phyloP scores from a whole-genome alignment of 2,888 invertebrate species.

The Auanema sp. region DNA sequence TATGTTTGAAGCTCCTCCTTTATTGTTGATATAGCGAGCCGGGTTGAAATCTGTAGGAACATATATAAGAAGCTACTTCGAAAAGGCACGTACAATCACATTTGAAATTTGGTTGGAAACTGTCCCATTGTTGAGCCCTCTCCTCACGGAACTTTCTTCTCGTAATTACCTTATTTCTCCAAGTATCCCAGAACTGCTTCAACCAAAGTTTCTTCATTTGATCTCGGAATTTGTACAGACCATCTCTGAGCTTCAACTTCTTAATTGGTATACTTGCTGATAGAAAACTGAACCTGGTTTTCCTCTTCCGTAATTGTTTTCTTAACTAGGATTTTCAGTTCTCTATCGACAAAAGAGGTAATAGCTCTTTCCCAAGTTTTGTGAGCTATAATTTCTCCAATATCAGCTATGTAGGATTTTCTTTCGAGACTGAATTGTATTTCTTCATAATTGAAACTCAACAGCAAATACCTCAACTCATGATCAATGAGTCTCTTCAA shows the following conservation, averaged over 20 bases:
- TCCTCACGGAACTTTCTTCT: slow-evolving; percentile 19
- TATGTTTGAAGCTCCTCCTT: too few species aligned
- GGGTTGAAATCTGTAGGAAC: slow-evolving; percentile 1
- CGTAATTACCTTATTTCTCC: slow-evolving; percentile 29
- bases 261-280: neutral
- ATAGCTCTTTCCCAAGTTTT: too few species aligned
- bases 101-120: slow-evolving; percentile 28
- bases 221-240: slow-evolving; percentile 16
- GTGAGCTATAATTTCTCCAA: too few species aligned
- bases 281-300: neutral
- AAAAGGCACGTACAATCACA: slow-evolving; percentile 20
- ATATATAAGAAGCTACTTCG: neutral
- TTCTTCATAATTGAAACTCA: too few species aligned
- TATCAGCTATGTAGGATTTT: too few species aligned
- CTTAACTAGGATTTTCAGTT: too few species aligned
- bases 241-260: slow-evolving; percentile 3
- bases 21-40: slow-evolving; percentile 1
- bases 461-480: neutral
- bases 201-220: slow-evolving; percentile 31
- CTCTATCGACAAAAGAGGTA: too few species aligned
- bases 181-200: slow-evolving; percentile 43
- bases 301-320: neutral
- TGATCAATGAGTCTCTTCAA: slow-evolving; percentile 8
- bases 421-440: too few species aligned
- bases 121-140: slow-evolving; percentile 13